phyloP scores from a whole-genome alignment of 2,888 invertebrate species.

The Eretmocerus hayati region DNA sequence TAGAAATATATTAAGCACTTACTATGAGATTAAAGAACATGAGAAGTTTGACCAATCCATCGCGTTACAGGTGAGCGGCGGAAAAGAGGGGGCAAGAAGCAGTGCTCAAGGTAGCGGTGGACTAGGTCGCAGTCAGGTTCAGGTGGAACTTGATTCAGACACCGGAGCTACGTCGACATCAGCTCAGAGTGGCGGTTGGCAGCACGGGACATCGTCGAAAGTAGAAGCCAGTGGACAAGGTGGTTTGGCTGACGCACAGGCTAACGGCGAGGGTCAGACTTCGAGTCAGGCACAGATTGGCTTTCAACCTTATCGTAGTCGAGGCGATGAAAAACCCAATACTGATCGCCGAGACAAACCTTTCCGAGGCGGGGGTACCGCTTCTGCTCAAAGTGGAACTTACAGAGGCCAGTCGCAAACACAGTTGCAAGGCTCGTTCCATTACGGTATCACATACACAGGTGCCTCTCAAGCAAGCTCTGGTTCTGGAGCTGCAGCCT shows the following conservation, averaged over 20 bases:
- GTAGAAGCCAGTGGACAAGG: constrained; percentile 77
- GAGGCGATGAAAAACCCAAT: constrained; percentile 51
- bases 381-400: constrained; percentile 71
- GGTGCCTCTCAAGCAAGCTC: constrained; percentile 80
- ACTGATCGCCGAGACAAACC: constrained; percentile 52
- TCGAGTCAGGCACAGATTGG: constrained; percentile 86
- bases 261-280: constrained; percentile 75
- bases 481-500: constrained; percentile 49
- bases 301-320: constrained; percentile 63
- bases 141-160: constrained; percentile 67
- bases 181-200: constrained; percentile 67
- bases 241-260: constrained; percentile 79
- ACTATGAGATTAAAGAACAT: background rate
- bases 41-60: background rate
- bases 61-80: constrained; percentile 53
- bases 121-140: constrained; percentile 68
- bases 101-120: constrained; percentile 70
- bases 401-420: constrained; percentile 74
- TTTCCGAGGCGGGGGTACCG: constrained; percentile 69
- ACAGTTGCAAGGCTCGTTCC: constrained; percentile 74
- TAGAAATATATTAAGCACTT: too few species aligned
- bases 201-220: constrained; percentile 72
- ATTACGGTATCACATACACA: constrained; percentile 67
- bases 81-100: constrained; percentile 67
- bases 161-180: constrained; percentile 69